A percentile compares a stretch with the other conserved stretches of the same genome.
Evolutionary conservation across 2,888 invertebrate species (phyloP).

Genomic region (Phyto melanocephala): DNA sequence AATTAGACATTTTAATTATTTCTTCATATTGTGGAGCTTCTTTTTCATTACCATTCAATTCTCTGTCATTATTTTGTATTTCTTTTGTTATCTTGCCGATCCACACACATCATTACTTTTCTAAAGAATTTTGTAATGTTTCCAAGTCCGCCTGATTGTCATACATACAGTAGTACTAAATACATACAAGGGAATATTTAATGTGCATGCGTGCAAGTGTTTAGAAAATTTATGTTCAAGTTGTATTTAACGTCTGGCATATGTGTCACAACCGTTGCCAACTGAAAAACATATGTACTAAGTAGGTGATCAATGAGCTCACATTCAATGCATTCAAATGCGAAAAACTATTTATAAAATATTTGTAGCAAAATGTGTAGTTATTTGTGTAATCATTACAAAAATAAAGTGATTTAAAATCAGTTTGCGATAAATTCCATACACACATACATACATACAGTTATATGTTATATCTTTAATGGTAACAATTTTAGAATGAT

Average conservation of each 20-base stretch:
- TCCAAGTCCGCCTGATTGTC: neutral
- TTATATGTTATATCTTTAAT: too few species aligned
- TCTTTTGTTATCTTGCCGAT: too few species aligned
- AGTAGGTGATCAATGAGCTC: neutral
- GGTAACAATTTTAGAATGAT: too few species aligned
- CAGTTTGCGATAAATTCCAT: too few species aligned
- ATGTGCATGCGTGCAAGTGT: slow-evolving; percentile 58
- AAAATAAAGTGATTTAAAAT: slow-evolving; percentile 30
- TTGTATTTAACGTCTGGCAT: neutral
- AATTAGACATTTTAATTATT: too few species aligned
- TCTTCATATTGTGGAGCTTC: too few species aligned
- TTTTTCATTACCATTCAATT: too few species aligned
- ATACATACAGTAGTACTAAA: neutral
- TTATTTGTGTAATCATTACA: slow-evolving; percentile 5
- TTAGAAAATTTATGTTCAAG: slow-evolving; percentile 41
- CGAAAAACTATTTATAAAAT: slow-evolving; percentile 16
- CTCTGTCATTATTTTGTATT: too few species aligned
- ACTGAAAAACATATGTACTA: neutral
- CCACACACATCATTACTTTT: too few species aligned
- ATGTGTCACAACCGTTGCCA: slow-evolving; percentile 25
- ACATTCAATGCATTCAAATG: slow-evolving; percentile 6
- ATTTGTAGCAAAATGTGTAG: slow-evolving; percentile 23
- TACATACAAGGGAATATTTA: slow-evolving; percentile 20
- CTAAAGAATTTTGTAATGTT: too few species aligned
- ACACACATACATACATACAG: too few species aligned